Evolutionary conservation across 1,140 invertebrate genomes (phyloP).

Genomic region (Drosophila truncata): DNA sequence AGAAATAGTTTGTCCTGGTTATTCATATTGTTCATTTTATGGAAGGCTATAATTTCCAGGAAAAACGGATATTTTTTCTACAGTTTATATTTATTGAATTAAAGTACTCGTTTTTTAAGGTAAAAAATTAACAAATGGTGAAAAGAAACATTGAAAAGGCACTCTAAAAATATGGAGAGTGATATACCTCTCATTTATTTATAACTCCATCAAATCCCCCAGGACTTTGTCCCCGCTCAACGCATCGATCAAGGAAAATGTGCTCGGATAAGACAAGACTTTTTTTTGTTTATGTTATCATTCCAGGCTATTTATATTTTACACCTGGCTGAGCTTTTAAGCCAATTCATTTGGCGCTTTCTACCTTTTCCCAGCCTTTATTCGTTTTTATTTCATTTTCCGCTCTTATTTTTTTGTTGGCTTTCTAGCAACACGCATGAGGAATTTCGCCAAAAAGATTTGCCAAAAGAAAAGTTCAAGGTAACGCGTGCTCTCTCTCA

Average conservation of each 20-base stretch:
- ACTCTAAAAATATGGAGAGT: not conserved
- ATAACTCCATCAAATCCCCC: not conserved
- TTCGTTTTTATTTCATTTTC: conserved; percentile 18
- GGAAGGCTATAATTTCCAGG: not conserved
- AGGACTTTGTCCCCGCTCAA: not conserved
- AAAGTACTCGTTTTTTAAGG: not conserved
- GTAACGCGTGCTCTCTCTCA: not conserved
- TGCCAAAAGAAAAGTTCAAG: conserved; percentile 57
- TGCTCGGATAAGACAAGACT: not conserved
- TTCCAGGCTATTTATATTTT: conserved; percentile 69
- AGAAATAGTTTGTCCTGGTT: conserved; percentile 29
- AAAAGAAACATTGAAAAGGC: not conserved
- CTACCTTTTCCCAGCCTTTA: not conserved
- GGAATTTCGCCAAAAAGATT: conserved; percentile 33
- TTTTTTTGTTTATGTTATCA: conserved; percentile 47
- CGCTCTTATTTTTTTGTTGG: not conserved
- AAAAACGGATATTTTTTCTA: not conserved
- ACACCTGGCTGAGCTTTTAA: conserved; percentile 71
- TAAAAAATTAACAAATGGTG: not conserved
- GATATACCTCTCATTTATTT: not conserved
- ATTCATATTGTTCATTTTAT: conserved; percentile 12
- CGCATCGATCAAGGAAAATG: conserved; percentile 18
- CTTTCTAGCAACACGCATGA: conserved; percentile 15
- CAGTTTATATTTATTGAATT: not conserved
- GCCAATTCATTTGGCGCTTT: conserved; percentile 25